Evolutionary conservation across 2,888 invertebrate species (phyloP), one percentile per base, ranked within the genome.

Genomic region (Spialia ferax): DNA sequence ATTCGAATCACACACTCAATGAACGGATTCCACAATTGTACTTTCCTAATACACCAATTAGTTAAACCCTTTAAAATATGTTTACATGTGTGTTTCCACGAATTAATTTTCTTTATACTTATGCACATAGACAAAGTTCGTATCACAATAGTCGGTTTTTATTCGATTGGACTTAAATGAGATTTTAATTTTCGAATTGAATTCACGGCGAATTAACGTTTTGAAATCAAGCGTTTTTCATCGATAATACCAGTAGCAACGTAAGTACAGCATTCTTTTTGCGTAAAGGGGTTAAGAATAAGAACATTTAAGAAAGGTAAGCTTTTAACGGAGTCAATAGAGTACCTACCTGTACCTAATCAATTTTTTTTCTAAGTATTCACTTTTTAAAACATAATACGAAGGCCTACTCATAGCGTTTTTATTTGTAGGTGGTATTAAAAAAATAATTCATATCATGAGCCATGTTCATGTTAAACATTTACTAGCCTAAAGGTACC

Each of bases 1-100:
- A 93, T 91, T 86, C 89, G 92, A 86, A 92, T 93, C 83, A 88
- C 82, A 91, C 92, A 88, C 88, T 84, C 84, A 86, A 86, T 89
- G 89, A 88, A 83, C 88, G 83, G 86, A 88, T 91, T 88, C 82
- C 84, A 80, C 79, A 82, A 87, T 84, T 91, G 85, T 88, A 84
- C 82, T 81, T 76, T 75, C 77, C 78, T 81, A 83, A 85, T 86
- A 80, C 81, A 83, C 82, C 88, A 89, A 91, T 91, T 90, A 89
- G 81, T 87, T 87, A 45, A 88, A 86, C 88, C 88, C 88, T 85
- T 85, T 74, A 75, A 74, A 76, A 78, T 79, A 79, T 88, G 83
- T 91, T 87, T 89, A 81, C 84, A 83, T 85, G 82, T 85, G 84
- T 86, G 77, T 83, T 81, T 82, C 81, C 75, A 74, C 75, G 78